phyloP scores from a whole-genome alignment of 2,888 invertebrate species.

The Plebejus melissa region DNA sequence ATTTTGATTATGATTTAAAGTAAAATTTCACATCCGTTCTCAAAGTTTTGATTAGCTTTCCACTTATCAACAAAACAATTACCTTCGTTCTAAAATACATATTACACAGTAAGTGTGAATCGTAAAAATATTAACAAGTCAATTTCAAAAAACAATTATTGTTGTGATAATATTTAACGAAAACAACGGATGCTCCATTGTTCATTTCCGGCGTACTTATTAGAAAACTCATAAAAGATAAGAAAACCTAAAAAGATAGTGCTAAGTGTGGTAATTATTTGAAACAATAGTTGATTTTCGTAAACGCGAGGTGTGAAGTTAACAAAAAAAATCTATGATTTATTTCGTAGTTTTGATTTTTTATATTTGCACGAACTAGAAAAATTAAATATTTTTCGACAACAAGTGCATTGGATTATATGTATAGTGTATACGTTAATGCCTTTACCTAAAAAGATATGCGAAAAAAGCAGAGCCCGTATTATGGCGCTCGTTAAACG shows the following conservation, averaged over 20 bases:
- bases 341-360: neutral
- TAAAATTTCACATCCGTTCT: constrained; percentile 10
- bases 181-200: constrained; percentile 56
- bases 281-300: constrained; percentile 20
- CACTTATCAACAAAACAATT: constrained; percentile 13
- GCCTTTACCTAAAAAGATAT: constrained; percentile 18
- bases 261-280: constrained; percentile 28
- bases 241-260: constrained; percentile 17
- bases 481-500: constrained; percentile 73
- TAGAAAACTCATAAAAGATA: constrained; percentile 35
- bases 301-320: constrained; percentile 3
- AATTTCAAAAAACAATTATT: constrained; percentile 60
- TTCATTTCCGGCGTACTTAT: constrained; percentile 58
- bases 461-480: constrained; percentile 56
- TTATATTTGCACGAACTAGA: neutral
- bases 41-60: constrained; percentile 30
- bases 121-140: constrained; percentile 54
- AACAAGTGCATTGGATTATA: neutral
- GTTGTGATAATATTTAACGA: constrained; percentile 51
- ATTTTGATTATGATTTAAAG: no score
- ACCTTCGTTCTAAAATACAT: constrained; percentile 25
- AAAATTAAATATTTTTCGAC: neutral
- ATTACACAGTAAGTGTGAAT: constrained; percentile 30
- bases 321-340: neutral
- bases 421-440: neutral